phyloP scores from a whole-genome alignment of 2,888 invertebrate species.

The Tupiocoris notatus region DNA sequence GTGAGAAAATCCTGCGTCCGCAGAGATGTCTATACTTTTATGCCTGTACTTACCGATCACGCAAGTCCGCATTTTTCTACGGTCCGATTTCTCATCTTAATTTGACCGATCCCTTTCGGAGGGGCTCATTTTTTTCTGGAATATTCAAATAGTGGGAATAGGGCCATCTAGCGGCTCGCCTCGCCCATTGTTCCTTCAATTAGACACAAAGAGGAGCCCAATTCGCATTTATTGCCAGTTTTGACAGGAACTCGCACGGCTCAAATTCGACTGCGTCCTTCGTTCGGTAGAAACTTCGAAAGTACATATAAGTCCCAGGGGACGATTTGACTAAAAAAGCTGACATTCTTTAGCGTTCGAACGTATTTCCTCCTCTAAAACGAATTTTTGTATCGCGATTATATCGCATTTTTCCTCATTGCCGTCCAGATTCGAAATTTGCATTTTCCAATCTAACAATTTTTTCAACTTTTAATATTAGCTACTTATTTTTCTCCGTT shows the following conservation, averaged over 20 bases:
- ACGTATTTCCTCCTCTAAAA: too few species aligned
- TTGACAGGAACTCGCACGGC: background rate
- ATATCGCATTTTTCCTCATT: too few species aligned
- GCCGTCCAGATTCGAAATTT: too few species aligned
- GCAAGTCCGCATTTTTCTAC: constrained; percentile 24
- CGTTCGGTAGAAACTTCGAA: too few species aligned
- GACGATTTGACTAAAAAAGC: too few species aligned
- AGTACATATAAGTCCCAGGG: too few species aligned
- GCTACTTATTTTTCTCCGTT: too few species aligned
- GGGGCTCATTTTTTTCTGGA: background rate
- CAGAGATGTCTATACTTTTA: background rate
- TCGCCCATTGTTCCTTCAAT: background rate
- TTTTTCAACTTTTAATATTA: too few species aligned
- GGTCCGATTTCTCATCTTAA: constrained; percentile 21
- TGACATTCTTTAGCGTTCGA: too few species aligned
- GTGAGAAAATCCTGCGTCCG: constrained; percentile 20
- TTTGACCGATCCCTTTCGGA: background rate
- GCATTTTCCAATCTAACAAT: too few species aligned
- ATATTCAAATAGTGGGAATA: constrained; percentile 28
- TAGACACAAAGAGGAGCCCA: background rate
- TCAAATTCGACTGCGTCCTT: background rate
- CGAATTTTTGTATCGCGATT: too few species aligned
- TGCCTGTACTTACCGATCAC: constrained; percentile 31
- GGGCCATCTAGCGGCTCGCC: constrained; percentile 4
- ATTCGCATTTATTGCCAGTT: background rate